These are phyloP conservation scores for Zaprionus camerounensis DNA, from an alignment of 1,140 invertebrate species.

Conservation along the genomic window DNA sequence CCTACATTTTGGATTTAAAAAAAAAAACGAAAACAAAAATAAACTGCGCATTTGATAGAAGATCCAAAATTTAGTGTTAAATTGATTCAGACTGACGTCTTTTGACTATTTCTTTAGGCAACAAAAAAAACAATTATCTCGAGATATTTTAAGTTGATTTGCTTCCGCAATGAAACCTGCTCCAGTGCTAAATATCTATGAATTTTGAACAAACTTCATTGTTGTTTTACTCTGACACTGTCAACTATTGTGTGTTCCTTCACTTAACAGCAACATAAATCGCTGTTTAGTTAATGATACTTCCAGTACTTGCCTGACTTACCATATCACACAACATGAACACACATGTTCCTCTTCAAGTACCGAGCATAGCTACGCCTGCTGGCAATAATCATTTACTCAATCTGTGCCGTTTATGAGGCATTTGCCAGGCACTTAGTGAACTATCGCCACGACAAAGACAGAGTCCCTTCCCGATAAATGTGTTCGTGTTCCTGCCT, in stretches of 20 bases:
- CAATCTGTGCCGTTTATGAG: conserved; percentile 51
- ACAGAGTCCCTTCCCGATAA: conserved; percentile 41
- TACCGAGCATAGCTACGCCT: conserved; percentile 15
- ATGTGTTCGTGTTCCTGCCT: conserved; percentile 5
- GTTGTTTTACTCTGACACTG: no score
- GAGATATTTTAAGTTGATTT: background rate
- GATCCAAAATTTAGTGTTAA: conserved; percentile 8
- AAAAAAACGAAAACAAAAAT: conserved; percentile 7
- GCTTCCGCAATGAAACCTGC: conserved; percentile 23
- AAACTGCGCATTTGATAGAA: conserved; percentile 44
- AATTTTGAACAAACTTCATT: background rate
- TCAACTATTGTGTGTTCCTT: no score
- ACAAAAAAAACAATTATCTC: background rate
- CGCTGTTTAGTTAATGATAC: background rate
- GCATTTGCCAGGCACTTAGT: conserved; percentile 49
- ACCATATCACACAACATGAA: background rate
- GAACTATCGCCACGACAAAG: conserved; percentile 15
- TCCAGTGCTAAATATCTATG: background rate
- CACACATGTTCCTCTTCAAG: background rate
- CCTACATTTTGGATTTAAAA: conserved; percentile 58
- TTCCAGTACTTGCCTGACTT: background rate
- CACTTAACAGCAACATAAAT: background rate
- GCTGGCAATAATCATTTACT: conserved; percentile 42
- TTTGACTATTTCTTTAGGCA: conserved; percentile 22
- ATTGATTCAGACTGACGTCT: conserved; percentile 31